phyloP scores from a whole-genome alignment of 2,888 invertebrate genomes.

The Augiades crinisus region DNA sequence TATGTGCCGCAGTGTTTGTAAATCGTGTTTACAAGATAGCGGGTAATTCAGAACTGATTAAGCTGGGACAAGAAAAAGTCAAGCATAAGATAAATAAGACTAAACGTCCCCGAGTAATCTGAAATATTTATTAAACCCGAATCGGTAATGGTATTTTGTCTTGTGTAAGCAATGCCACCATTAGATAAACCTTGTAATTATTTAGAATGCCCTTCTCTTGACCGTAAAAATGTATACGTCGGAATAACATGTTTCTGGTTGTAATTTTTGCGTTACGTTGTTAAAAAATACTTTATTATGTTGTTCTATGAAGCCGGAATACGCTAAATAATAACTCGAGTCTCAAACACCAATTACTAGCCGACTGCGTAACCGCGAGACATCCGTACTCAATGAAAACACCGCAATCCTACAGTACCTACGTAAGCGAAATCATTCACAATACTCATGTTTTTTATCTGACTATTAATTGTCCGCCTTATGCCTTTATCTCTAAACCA shows the following conservation, averaged over 20 bases:
- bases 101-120: too few species aligned
- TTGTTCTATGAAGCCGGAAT: background rate
- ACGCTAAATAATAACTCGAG: background rate
- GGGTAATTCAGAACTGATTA: background rate
- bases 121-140: too few species aligned
- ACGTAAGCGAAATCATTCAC: slow-evolving; percentile 11
- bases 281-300: background rate
- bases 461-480: slow-evolving; percentile 12
- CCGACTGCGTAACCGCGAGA: background rate
- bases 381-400: slow-evolving; percentile 10
- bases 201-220: too few species aligned
- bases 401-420: background rate
- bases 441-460: slow-evolving; percentile 12
- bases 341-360: background rate
- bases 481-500: slow-evolving; percentile 13
- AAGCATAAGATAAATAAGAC: too few species aligned
- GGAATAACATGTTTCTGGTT: too few species aligned
- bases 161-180: too few species aligned
- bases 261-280: too few species aligned
- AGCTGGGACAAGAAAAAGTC: background rate
- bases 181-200: too few species aligned
- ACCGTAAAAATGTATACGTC: too few species aligned
- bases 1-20: background rate
- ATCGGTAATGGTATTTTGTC: too few species aligned
- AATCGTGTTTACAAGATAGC: background rate